Conservation (phyloP, 2,888 invertebrate species). For the Agrotis segetum region DNA sequence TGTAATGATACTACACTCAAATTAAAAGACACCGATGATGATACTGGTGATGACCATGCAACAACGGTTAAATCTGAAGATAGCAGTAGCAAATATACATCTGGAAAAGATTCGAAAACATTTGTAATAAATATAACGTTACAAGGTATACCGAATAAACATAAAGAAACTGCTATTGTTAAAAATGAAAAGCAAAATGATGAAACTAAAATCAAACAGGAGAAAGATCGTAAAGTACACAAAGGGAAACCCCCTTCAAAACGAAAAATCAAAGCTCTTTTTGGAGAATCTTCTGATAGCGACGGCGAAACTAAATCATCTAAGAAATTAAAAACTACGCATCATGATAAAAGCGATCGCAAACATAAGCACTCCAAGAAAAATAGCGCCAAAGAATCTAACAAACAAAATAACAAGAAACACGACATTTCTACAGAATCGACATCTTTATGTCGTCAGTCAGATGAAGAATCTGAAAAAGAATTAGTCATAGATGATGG, state of each 20-base stretch:
- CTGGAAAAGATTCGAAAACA: conserved; percentile 71
- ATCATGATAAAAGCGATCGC: conserved; percentile 62
- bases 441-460: conserved; percentile 58
- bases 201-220: conserved; percentile 44
- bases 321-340: conserved; percentile 74
- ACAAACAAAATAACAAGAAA: conserved; percentile 36
- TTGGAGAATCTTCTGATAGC: conserved; percentile 89
- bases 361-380: conserved; percentile 59
- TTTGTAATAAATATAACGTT: conserved; percentile 86
- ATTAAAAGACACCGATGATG: conserved; percentile 65
- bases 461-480: conserved; percentile 78
- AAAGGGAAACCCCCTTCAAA: conserved; percentile 77
- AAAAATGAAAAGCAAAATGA: conserved; percentile 50
- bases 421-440: conserved; percentile 42
- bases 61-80: conserved; percentile 6
- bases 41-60: conserved; percentile 25
- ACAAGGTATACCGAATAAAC: conserved; percentile 79
- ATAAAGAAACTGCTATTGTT: conserved; percentile 59
- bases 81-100: conserved; percentile 34
- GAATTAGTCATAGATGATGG: conserved; percentile 79
- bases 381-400: conserved; percentile 41
- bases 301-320: conserved; percentile 73
- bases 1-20: conserved; percentile 76
- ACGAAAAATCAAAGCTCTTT: conserved; percentile 87
- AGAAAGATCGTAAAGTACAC: conserved; percentile 64